phyloP scores from a whole-genome alignment of 2,888 invertebrate genomes.

The Catocala nupta region DNA sequence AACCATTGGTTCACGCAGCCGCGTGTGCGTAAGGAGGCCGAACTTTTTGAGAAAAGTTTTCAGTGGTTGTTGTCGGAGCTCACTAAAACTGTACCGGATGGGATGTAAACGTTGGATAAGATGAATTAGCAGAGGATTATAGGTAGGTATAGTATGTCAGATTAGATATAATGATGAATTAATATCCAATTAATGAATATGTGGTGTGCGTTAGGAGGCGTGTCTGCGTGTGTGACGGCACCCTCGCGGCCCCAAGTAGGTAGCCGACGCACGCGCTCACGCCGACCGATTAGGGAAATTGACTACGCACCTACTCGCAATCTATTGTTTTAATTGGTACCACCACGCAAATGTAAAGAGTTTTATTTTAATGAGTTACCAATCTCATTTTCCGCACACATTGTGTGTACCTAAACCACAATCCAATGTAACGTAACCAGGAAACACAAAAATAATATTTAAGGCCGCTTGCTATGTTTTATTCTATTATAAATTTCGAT shows the following conservation, averaged over 20 bases:
- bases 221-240: slow-evolving; percentile 69
- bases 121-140: slow-evolving; percentile 13
- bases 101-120: slow-evolving; percentile 25
- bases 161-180: slow-evolving; percentile 29
- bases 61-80: slow-evolving; percentile 44
- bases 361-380: slow-evolving; percentile 56
- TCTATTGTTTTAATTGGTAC: slow-evolving; percentile 69
- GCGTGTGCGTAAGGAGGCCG: slow-evolving; percentile 64
- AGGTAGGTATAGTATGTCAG: slow-evolving; percentile 16
- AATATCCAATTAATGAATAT: slow-evolving; percentile 42
- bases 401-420: slow-evolving; percentile 34
- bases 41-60: slow-evolving; percentile 67
- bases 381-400: slow-evolving; percentile 52
- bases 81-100: slow-evolving; percentile 41
- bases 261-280: slow-evolving; percentile 64
- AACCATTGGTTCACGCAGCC: slow-evolving; percentile 50
- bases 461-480: slow-evolving; percentile 19
- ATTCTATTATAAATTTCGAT: slow-evolving; percentile 26
- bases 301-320: slow-evolving; percentile 62
- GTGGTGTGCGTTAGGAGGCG: slow-evolving; percentile 69
- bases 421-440: slow-evolving; percentile 37
- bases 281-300: slow-evolving; percentile 76
- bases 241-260: slow-evolving; percentile 81
- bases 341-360: slow-evolving; percentile 52
- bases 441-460: slow-evolving; percentile 44